Evolutionary conservation across 2,113 vertebrate genomes (phyloP), one percentile per base, ranked within the genome.

Genomic region (Reinhardtius hippoglossoides): DNA sequence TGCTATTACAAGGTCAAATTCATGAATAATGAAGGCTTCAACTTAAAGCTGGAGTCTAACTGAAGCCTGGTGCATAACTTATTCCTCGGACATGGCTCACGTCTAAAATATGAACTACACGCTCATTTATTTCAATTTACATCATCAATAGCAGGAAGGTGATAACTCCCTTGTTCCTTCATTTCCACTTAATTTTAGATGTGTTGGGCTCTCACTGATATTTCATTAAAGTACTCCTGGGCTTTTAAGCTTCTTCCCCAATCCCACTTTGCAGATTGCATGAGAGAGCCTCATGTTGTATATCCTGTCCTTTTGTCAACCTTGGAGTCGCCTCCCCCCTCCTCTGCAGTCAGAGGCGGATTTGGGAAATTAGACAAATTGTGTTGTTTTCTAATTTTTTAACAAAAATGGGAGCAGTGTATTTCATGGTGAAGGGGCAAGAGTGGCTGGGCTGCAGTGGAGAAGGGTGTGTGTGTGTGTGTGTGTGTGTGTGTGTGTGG

Each of bases 21-120:
- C 76, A 78, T 80, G 67, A 87, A 86, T 90, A 73, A 84, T 76
- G 67, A 81, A 67, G 67, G 71, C 40, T 76, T 81, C 26, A 69
- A 61, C 81, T 70, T 55, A 79, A 74, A 86, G 62, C 58, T 2
- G 0, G 26, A 61, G 54, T 67, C 54, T 80, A 15, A 2, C 14
- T 69, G 15, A 40, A 56, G 66, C 52, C 37, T 55, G 4, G 27
- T 71, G 72, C 46, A 46, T 70, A 56, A 72, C 80, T 72, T 57
- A 76, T 78, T 56, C 54, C 46, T 42, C 9, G 50, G 63, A 66
- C 67, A 20, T 20, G 69, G 63, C 54, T 73, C 59, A 57, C 27
- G 77, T 59, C 50, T 75, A 23, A 77, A 72, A 80, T 31, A 72
- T 66, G 12, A 63, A 54, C 1, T 21, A 76, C 57, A 40, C 3